Conservation (phyloP, 2,113 vertebrate species). For the Xenotilapia caudafasciata region DNA sequence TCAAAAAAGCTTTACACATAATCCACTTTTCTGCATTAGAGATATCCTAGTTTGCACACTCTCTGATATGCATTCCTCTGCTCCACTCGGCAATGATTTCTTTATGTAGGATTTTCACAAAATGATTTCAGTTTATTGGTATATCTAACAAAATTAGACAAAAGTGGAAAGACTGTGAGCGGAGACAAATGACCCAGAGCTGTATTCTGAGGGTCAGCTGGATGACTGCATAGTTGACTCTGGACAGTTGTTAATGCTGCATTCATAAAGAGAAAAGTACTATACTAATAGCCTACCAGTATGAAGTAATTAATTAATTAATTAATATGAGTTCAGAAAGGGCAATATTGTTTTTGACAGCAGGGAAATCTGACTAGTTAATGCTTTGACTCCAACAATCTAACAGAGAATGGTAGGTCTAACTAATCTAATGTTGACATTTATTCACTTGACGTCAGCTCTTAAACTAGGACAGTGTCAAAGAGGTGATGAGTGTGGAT, state of each 20-base stretch:
- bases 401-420: neutral
- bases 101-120: neutral
- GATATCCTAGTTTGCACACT: neutral
- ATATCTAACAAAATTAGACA: neutral
- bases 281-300: neutral
- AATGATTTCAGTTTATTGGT: neutral
- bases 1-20: neutral
- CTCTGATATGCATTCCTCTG: neutral
- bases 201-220: neutral
- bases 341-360: neutral
- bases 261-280: neutral
- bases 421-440: neutral
- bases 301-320: neutral
- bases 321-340: neutral
- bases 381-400: neutral
- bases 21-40: conserved; percentile 30
- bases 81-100: neutral
- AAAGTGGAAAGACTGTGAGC: neutral
- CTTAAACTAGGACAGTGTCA: neutral
- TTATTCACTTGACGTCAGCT: neutral
- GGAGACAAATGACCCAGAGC: neutral
- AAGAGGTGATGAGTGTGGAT: neutral
- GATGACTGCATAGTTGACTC: neutral
- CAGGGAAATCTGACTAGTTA: neutral
- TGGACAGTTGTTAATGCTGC: neutral